Base-by-base conservation (phyloP, 2,797 vertebrate species). In the Florisuga fusca region DNA sequence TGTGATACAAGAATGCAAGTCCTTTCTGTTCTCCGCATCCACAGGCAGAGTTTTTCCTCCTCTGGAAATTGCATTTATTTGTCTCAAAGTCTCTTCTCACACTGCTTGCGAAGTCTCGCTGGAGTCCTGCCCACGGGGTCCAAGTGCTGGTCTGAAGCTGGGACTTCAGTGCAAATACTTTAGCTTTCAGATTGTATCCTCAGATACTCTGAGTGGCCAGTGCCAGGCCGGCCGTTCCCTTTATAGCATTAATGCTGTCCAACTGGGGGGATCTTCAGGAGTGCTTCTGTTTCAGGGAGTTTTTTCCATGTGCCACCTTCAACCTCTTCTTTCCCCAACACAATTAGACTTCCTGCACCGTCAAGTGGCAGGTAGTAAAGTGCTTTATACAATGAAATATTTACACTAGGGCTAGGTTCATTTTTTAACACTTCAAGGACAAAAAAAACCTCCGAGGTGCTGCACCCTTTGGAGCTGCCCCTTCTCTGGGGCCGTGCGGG, bases 341-440 rank as follows among this genome's bases (percentile, higher is more conserved):
- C 84, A 95, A 96, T 97, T 72, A 93, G 69, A 95, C 92, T 75
- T 86, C 96, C 92, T 12, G 25, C 93, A 92, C 95, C 4, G 21
- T 84, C 96, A 94, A 95, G 93, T 81, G 90, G 92, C 93, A 97
- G 96, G 94, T 78, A 97, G 95, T 98, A 98, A 98, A 98, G 98
- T 98, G 98, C 98, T 98, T 98, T 97, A 96, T 96, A 97, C 90
- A 97, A 97, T n/a, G 85, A 96, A 97, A 96, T 97, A 97, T 97
- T 95, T 97, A 98, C 93, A 97, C 31, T 84, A 93, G 84, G 88
- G 90, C 87, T 87, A 94, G 75, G 82, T 92, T 96, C 53, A 57
- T 69, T 69, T 91, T 89, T 95, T 92, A 96, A 97, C 94, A 91
- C 85, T 88, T 97, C 89, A 92, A 84, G 81, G 92, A 91, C 83